phyloP scores from a whole-genome alignment of 2,113 vertebrate genomes.

The Corythoichthys haematopterus region DNA sequence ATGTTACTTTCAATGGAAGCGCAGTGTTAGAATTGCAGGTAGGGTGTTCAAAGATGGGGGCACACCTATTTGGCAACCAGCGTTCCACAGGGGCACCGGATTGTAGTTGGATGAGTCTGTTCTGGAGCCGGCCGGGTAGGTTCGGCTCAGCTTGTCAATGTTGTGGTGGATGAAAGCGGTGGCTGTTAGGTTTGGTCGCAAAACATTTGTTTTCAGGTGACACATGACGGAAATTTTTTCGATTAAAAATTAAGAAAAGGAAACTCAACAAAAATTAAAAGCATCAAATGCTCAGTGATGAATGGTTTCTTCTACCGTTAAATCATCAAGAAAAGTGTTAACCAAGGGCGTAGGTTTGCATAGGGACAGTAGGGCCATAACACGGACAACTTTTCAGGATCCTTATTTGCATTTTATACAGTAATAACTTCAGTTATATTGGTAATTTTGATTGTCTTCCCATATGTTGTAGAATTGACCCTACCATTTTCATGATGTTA shows the following conservation, averaged over 20 bases:
- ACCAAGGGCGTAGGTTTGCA: too few species aligned
- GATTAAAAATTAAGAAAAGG: background rate
- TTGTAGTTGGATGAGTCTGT: conserved; percentile 94
- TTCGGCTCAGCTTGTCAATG: conserved; percentile 82
- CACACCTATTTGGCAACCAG: conserved; percentile 92
- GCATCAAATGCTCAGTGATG: too few species aligned
- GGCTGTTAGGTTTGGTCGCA: conserved; percentile 54
- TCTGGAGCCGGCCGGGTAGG: conserved; percentile 88
- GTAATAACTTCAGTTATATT: too few species aligned
- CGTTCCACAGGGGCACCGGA: conserved; percentile 87
- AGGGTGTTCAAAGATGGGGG: background rate
- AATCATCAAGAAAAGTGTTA: too few species aligned
- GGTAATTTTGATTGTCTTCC: too few species aligned
- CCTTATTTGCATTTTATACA: too few species aligned
- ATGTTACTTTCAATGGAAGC: background rate
- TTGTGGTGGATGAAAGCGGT: conserved; percentile 81
- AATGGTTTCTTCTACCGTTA: too few species aligned
- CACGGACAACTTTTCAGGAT: too few species aligned
- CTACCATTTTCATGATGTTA: too few species aligned
- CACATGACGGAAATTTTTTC: background rate
- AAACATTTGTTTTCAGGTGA: background rate
- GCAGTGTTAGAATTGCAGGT: background rate
- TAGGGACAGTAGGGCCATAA: too few species aligned
- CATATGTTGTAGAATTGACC: too few species aligned
- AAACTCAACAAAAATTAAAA: too few species aligned